Evolutionary conservation across 2,113 vertebrate genomes (phyloP).

Genomic region (Lagopus muta): DNA sequence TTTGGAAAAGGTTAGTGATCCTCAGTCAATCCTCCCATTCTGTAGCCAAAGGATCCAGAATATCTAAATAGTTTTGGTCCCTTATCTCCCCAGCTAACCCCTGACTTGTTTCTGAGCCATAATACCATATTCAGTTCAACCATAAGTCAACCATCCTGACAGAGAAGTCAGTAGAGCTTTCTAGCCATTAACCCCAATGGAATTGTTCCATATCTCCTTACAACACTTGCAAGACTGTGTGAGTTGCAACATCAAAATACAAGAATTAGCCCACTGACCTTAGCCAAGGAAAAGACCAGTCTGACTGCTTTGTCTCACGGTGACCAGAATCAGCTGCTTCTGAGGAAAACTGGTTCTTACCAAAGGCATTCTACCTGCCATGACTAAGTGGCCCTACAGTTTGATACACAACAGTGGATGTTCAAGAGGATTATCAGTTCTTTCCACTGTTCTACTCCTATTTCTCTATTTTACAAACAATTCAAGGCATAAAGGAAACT

Average conservation of each 20-base stretch:
- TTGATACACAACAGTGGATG: neutral
- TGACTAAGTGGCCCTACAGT: neutral
- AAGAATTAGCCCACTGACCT: neutral
- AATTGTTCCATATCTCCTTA: slow-evolving; percentile 51
- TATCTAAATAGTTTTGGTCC: neutral
- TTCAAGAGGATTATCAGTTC: neutral
- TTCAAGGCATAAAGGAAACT: slow-evolving; percentile 37
- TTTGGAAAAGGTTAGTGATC: neutral
- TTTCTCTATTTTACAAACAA: slow-evolving; percentile 18
- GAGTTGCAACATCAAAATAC: neutral
- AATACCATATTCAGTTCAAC: neutral
- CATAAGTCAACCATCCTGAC: neutral
- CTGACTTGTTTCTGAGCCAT: slow-evolving; percentile 15
- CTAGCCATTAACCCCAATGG: neutral
- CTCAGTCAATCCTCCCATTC: neutral
- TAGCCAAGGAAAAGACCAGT: neutral
- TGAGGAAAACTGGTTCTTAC: neutral
- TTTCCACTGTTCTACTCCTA: neutral
- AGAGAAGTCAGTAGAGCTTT: slow-evolving; percentile 1
- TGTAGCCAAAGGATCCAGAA: neutral
- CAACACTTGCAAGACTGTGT: neutral
- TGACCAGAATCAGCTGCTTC: neutral
- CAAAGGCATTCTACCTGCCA: neutral
- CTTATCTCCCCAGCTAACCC: neutral
- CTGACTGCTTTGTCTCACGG: neutral